Evolutionary conservation across 2,113 vertebrate species (phyloP), one percentile per base, ranked within the genome.

Genomic region (Thalassoma bifasciatum): DNA sequence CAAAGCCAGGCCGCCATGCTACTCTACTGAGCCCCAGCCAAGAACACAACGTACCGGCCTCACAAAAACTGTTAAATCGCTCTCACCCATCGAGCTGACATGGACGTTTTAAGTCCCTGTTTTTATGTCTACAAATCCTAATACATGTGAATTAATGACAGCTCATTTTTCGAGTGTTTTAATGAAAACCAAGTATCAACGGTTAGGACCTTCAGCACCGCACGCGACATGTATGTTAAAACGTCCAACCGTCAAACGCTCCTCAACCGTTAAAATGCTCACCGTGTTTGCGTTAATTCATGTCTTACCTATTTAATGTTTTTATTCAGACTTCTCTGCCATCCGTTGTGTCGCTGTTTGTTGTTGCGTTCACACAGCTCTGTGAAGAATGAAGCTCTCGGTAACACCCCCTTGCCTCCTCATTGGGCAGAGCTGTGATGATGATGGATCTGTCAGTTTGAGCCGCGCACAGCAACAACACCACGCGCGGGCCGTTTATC

Each of bases 371-470:
- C 22, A 10, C 22, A 10, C 52, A 8, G 0, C 59, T 23, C 30
- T 0, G 37, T 0, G 54, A 40, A 38, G 47, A 75, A 30, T 36
- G 36, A 26, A 5, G 40, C 8, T 0, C 23, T 14, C 1, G 10
- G 71, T 0, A 17, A 30, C 81, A 70, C 83, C 88, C 19, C 54
- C 42, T 2, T 3, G 23, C 22, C 71, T 72, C 12, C 75, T 67
- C 3, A 91, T 92, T 92, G 86, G 88, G 5, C 79, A 13, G 34
- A 22, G 12, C n/a, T n/a, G n/a, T 10, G n/a, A 1, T 12, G 40
- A 5, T 44, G 23, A 8, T 1, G 14, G 38, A 17, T 14, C 10
- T 4, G 1, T 53, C 34, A 17, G 57, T 22, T 36, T 37, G 24
- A 24, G 21, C 42, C 44, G 17, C n/a, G 60, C 24, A 0, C 17